Percentiles rank a stretch among this genome's conserved stretches.
Evolutionary conservation across 2,888 invertebrate genomes (phyloP).

Genomic region (Apodemia duryi): DNA sequence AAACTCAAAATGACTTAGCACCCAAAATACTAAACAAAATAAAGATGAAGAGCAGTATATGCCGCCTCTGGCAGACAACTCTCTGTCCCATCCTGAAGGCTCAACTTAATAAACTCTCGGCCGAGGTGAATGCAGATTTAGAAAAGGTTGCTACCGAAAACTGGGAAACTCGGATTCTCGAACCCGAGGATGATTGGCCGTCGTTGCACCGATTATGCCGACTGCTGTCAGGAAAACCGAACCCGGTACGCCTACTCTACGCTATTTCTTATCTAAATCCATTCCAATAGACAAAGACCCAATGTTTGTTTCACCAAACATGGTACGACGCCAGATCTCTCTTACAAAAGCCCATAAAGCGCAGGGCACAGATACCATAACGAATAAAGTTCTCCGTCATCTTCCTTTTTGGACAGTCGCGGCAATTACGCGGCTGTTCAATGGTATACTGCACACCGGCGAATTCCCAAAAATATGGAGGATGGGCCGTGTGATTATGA

Average conservation of each 20-base stretch:
- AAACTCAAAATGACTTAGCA: neutral
- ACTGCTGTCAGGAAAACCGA: neutral
- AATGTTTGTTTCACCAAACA: neutral
- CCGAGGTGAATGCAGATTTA: neutral
- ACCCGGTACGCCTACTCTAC: slow-evolving; percentile 16
- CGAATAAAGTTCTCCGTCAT: too few species aligned
- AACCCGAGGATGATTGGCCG: neutral
- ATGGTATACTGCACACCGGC: too few species aligned
- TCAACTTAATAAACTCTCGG: neutral
- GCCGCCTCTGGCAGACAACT: neutral
- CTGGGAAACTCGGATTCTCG: neutral
- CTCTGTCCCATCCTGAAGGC: neutral
- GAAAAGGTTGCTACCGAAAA: neutral
- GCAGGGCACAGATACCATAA: too few species aligned
- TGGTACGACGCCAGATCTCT: too few species aligned
- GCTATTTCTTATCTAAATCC: slow-evolving; percentile 17
- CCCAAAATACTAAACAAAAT: neutral
- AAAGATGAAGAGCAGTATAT: neutral
- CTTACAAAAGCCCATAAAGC: too few species aligned
- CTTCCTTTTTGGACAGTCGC: too few species aligned
- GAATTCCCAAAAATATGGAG: too few species aligned
- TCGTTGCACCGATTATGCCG: neutral
- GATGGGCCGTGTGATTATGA: too few species aligned
- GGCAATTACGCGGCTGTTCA: too few species aligned
- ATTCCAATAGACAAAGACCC: slow-evolving; percentile 23